phyloP scores from a whole-genome alignment of 2,888 invertebrate genomes.

The Drosophila setosimentum region DNA sequence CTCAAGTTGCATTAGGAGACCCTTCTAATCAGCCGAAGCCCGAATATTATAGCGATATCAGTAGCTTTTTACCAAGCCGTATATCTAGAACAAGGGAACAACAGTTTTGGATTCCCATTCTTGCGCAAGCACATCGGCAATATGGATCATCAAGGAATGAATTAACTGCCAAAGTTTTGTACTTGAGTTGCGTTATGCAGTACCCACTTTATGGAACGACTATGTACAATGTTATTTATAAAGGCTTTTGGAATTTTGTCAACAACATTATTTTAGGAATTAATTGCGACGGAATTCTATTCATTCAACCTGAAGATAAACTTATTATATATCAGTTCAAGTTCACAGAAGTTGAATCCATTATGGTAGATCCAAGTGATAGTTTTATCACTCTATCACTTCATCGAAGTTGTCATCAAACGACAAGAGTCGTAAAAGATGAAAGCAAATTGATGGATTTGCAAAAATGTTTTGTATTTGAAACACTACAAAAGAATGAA shows the following conservation, averaged over 20 bases:
- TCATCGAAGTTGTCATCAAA: slow-evolving; percentile 87
- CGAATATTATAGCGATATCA: slow-evolving; percentile 96
- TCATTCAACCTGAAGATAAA: slow-evolving; percentile 96
- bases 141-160: slow-evolving; percentile 97
- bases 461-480: slow-evolving; percentile 96
- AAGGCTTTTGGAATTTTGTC: slow-evolving; percentile 96
- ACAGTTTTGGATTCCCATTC: slow-evolving; percentile 94
- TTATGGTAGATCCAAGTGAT: slow-evolving; percentile 96
- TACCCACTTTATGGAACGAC: slow-evolving; percentile 96
- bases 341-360: slow-evolving; percentile 95
- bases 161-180: slow-evolving; percentile 96
- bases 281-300: slow-evolving; percentile 95
- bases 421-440: slow-evolving; percentile 61
- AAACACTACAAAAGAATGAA: slow-evolving; percentile 95
- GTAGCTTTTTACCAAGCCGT: slow-evolving; percentile 94
- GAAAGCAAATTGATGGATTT: slow-evolving; percentile 71
- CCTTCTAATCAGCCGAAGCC: slow-evolving; percentile 90
- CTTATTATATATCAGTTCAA: slow-evolving; percentile 95
- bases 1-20: slow-evolving; percentile 97
- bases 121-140: slow-evolving; percentile 94
- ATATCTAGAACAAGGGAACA: slow-evolving; percentile 92
- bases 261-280: slow-evolving; percentile 92
- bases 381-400: slow-evolving; percentile 96
- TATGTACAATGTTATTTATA: slow-evolving; percentile 94
- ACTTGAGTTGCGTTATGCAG: slow-evolving; percentile 98